A percentile compares a stretch with the other conserved stretches of the same genome.
Evolutionary conservation across 2,888 invertebrate species (phyloP).

Genomic region (Sphinx pinastri): DNA sequence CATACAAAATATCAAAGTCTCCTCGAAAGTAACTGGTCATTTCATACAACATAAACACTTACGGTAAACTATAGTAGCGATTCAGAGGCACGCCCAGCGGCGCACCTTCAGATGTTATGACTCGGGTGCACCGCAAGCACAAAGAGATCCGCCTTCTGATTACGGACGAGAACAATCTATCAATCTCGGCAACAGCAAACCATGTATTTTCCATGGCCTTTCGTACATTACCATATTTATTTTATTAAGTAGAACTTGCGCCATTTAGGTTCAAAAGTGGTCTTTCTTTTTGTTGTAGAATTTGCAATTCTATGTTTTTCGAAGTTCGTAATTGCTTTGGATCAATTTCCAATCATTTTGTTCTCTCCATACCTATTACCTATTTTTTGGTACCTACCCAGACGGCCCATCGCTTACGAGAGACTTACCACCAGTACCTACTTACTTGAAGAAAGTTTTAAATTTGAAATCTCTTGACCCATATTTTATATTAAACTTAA

Average conservation of each 20-base stretch:
- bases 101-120: conserved; percentile 54
- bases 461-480: too few species aligned
- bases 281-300: not conserved
- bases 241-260: not conserved
- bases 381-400: too few species aligned
- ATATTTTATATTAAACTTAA: not conserved
- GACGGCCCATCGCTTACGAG: too few species aligned
- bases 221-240: conserved; percentile 3
- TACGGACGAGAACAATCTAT: conserved; percentile 42
- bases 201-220: conserved; percentile 3
- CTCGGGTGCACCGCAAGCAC: conserved; percentile 39
- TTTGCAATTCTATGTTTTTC: not conserved
- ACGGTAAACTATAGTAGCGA: conserved; percentile 42
- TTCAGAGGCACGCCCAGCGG: conserved; percentile 54
- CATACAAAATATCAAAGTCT: not conserved
- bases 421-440: too few species aligned
- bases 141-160: conserved; percentile 61
- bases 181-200: conserved; percentile 34
- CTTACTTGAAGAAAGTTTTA: too few species aligned
- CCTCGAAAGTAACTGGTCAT: not conserved
- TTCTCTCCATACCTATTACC: too few species aligned
- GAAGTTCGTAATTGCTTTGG: too few species aligned
- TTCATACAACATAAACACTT: not conserved
- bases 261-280: not conserved
- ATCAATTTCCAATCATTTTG: too few species aligned